A percentile compares a stretch with the other conserved stretches of the same genome.
Evolutionary conservation across 2,888 invertebrate genomes (phyloP).

Genomic region (Cantharis flavilabris): DNA sequence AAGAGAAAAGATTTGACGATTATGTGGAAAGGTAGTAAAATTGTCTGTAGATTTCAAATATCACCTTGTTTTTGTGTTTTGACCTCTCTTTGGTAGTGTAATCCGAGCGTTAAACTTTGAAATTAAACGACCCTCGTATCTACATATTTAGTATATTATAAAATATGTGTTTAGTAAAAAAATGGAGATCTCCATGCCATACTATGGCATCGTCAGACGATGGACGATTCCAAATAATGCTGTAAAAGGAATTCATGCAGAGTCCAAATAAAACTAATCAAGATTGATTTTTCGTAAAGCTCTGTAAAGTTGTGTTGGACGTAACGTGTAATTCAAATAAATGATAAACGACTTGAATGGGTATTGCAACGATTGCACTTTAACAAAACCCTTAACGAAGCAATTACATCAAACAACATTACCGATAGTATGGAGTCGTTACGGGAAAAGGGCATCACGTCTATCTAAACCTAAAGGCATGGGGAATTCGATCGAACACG

Average conservation of each 20-base stretch:
- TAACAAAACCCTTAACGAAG: background rate
- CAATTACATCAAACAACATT: background rate
- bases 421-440: conserved; percentile 8
- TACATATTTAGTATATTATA: too few relatives aligned
- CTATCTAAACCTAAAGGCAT: conserved; percentile 11
- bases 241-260: background rate
- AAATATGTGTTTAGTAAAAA: too few relatives aligned
- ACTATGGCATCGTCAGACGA: too few relatives aligned
- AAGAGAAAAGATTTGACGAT: too few relatives aligned
- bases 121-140: too few relatives aligned
- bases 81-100: too few relatives aligned
- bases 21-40: too few relatives aligned
- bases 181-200: too few relatives aligned
- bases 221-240: background rate
- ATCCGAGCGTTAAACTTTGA: too few relatives aligned
- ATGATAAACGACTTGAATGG: background rate
- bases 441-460: conserved; percentile 26
- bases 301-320: background rate
- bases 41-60: too few relatives aligned
- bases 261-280: background rate
- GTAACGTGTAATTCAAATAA: background rate
- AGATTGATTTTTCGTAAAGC: background rate
- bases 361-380: background rate
- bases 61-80: too few relatives aligned
- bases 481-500: conserved; percentile 18